Evolutionary conservation across 1,140 invertebrate species (phyloP), one percentile per base, ranked within the genome.

Genomic region (Penaeus japonicus): DNA sequence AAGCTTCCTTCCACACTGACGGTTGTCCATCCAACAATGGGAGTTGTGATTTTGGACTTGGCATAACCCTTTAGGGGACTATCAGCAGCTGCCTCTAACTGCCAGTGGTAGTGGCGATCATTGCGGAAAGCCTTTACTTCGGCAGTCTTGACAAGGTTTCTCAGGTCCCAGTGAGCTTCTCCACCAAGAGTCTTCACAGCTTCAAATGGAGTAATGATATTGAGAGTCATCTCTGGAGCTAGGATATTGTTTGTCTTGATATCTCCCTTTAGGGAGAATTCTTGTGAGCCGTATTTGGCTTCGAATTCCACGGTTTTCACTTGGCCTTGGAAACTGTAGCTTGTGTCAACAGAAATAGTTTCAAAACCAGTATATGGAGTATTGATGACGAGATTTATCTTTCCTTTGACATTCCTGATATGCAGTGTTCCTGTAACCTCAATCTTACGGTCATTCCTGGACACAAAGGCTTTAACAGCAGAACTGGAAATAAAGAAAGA

Each of bases 211-310:
- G 86, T 88, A 20, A 59, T 57, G 47, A 88, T 83, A 30, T 83
- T 59, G 27, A 88, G n/a, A 18, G 30, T 88, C 22, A 88, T 59
- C 62, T 88, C 70, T n/a, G 86, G 86, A 20, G 80, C n/a, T n/a
- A 88, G 70, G 1, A 77, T 55, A 27, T 88, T n/a, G 77, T 22
- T 35, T 10, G 83, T 22, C 30, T 65, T 79, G 15, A 86, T 59
- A 27, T 27, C 27, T 4, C 84, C 77, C n/a, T 86, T 65, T 12
- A 79, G 27, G 10, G 47, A 86, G 54, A 86, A 17, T 39, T 86
- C 55, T 24, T 78, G 24, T 24, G 32, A 65, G 32, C 84, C 84
- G 24, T 62, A 86, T 17, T n/a, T 53, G 24, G 77, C 22, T 55
- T 80, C 79, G 20, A 80, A 86, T 17, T 86, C 57, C 2, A 80